phyloP scores from a whole-genome alignment of 1,140 invertebrate species.

The Papilio polyxenes region DNA sequence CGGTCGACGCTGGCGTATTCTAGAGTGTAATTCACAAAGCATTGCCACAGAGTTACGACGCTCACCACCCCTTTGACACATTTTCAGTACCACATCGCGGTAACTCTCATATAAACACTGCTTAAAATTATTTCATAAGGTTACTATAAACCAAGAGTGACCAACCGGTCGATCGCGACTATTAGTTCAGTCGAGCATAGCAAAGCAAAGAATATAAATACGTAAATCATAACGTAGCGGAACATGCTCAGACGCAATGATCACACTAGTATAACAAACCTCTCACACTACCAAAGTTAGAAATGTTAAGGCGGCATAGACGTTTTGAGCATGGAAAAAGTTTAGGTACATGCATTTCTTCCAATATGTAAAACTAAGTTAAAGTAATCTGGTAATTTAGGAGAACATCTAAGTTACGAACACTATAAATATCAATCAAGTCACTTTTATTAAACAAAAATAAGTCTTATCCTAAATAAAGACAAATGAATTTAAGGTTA shows the following conservation, averaged over 20 bases:
- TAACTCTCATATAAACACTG: not conserved
- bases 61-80: not conserved
- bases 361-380: not conserved
- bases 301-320: too few relatives aligned
- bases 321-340: too few relatives aligned
- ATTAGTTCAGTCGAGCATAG: too few relatives aligned
- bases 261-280: too few relatives aligned
- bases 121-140: not conserved
- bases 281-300: too few relatives aligned
- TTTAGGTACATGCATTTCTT: too few relatives aligned
- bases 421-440: not conserved
- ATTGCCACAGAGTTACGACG: slow-evolving; percentile 2
- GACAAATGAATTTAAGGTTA: slow-evolving; percentile 1
- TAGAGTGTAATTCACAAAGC: slow-evolving; percentile 1
- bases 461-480: slow-evolving; percentile 12
- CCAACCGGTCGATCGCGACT: too few relatives aligned
- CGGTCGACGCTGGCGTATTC: not conserved
- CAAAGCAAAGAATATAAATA: too few relatives aligned
- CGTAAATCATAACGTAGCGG: too few relatives aligned
- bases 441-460: not conserved
- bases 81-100: not conserved
- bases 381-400: not conserved
- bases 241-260: too few relatives aligned
- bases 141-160: not conserved
- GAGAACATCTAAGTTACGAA: not conserved